These are phyloP conservation scores for Aselliscus stoliczkanus DNA, from an alignment of 2,797 vertebrate species.

Conservation along the genomic window DNA sequence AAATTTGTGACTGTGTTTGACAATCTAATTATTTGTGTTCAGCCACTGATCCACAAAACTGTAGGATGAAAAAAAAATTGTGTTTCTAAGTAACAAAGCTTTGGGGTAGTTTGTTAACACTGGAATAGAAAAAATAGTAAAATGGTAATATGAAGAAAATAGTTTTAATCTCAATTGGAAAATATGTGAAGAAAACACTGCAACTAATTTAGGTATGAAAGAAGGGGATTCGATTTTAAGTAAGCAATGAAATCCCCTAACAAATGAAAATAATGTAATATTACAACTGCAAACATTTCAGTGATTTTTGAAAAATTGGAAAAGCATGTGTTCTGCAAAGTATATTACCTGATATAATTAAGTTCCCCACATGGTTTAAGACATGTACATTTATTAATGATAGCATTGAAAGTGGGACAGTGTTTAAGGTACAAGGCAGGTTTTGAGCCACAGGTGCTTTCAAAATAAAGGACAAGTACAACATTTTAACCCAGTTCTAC, in stretches of 20 bases:
- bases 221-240: neutral
- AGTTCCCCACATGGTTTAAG: neutral
- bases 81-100: neutral
- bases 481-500: neutral
- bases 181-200: neutral
- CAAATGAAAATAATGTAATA: neutral
- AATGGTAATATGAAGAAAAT: neutral
- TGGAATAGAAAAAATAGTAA: neutral
- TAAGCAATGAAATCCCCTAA: neutral
- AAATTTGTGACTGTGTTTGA: neutral
- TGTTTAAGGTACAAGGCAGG: neutral
- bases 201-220: neutral
- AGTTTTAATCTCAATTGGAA: neutral
- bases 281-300: neutral
- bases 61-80: neutral
- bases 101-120: neutral
- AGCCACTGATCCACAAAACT: neutral
- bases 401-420: neutral
- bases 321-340: neutral
- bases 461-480: neutral
- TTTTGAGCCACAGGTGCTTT: neutral
- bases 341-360: neutral
- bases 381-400: neutral
- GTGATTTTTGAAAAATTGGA: neutral
- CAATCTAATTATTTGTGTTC: neutral